Conservation (phyloP, 2,113 vertebrate genomes). For the Brienomyrus brachyistius region DNA sequence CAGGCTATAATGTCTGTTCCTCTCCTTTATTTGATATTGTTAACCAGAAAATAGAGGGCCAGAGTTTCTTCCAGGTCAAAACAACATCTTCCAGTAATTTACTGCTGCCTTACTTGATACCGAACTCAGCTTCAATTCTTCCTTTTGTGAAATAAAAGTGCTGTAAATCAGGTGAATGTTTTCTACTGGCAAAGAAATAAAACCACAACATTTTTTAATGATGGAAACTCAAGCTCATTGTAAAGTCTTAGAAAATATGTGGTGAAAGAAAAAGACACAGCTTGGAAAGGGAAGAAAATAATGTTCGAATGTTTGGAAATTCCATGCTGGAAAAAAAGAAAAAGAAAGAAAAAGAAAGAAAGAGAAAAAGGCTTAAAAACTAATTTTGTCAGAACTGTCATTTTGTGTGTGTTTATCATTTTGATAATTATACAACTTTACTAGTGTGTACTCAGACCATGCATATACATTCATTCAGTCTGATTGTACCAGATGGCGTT, state of each 20-base stretch:
- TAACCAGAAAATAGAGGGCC: slow-evolving; percentile 47
- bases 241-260: slow-evolving; percentile 60
- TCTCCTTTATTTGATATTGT: slow-evolving; percentile 27
- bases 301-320: slow-evolving; percentile 5
- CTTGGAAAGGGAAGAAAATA: slow-evolving; percentile 51
- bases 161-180: slow-evolving; percentile 59
- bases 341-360: neutral
- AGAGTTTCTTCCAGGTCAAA: slow-evolving; percentile 46
- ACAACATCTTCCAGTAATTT: slow-evolving; percentile 47
- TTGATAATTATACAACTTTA: neutral
- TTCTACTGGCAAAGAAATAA: slow-evolving; percentile 58
- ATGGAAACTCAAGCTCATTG: slow-evolving; percentile 55
- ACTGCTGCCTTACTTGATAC: slow-evolving; percentile 39
- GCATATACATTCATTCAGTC: neutral
- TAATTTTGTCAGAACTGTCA: neutral
- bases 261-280: slow-evolving; percentile 46
- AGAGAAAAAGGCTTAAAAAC: slow-evolving; percentile 20
- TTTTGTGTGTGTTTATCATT: slow-evolving; percentile 9
- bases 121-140: slow-evolving; percentile 15
- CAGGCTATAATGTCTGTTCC: slow-evolving; percentile 39
- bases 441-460: neutral
- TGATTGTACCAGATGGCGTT: neutral
- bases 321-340: slow-evolving; percentile 10
- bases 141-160: slow-evolving; percentile 51
- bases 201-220: slow-evolving; percentile 57